These are phyloP conservation scores for Anastrepha ludens DNA, from an alignment of 1,140 invertebrate genomes.

Conservation along the genomic window DNA sequence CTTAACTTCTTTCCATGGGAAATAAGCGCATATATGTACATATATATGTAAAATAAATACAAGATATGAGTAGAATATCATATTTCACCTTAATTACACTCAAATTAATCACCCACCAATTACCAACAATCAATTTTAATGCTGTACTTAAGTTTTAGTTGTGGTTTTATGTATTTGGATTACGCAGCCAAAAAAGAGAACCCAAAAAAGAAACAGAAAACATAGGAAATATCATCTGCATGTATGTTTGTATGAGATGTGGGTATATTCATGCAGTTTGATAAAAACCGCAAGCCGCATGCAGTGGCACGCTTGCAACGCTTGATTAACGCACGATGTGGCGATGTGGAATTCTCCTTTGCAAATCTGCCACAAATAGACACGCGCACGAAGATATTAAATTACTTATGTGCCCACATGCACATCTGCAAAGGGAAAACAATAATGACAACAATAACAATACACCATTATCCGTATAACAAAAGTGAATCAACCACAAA, in stretches of 20 bases:
- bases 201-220: not conserved
- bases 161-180: constrained; percentile 10
- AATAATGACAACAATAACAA: constrained; percentile 47
- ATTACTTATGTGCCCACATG: constrained; percentile 6
- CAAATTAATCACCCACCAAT: constrained; percentile 16
- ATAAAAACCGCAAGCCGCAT: constrained; percentile 56
- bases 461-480: not conserved
- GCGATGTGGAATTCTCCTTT: constrained; percentile 39
- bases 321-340: constrained; percentile 35
- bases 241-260: too few relatives aligned
- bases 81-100: constrained; percentile 40
- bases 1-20: too few relatives aligned
- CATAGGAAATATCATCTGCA: too few relatives aligned
- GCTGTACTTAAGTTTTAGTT: constrained; percentile 19
- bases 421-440: not conserved
- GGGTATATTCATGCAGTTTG: not conserved
- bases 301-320: constrained; percentile 57
- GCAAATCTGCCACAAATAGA: constrained; percentile 58
- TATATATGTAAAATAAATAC: too few relatives aligned
- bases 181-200: not conserved
- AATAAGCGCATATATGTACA: too few relatives aligned
- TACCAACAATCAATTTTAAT: constrained; percentile 30
- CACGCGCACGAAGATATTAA: constrained; percentile 53
- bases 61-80: not conserved
- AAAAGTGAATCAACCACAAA: constrained; percentile 9